phyloP scores from a whole-genome alignment of 2,888 invertebrate species.

The Nemurella pictetii region DNA sequence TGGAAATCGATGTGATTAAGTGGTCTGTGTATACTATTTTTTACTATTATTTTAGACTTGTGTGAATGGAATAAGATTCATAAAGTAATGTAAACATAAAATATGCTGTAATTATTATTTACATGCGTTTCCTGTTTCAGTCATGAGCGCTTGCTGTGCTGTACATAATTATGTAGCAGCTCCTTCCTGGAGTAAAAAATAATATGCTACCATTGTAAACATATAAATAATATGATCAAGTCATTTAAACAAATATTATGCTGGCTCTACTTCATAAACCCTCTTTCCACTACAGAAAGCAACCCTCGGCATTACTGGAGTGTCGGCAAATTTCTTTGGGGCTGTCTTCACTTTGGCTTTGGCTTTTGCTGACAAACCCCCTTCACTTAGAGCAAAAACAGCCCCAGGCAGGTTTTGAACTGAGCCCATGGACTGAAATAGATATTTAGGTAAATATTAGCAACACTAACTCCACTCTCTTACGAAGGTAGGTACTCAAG shows the following conservation, averaged over 20 bases:
- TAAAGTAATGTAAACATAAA: conserved; percentile 53
- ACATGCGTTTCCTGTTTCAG: background rate
- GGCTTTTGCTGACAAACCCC: conserved; percentile 48
- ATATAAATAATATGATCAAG: conserved; percentile 21
- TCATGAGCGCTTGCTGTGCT: background rate
- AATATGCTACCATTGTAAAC: conserved; percentile 33
- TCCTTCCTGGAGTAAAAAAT: conserved; percentile 47
- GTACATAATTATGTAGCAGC: background rate
- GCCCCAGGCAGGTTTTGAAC: conserved; percentile 60
- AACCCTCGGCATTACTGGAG: conserved; percentile 56
- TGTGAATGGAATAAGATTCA: conserved; percentile 57
- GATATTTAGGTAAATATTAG: too few relatives aligned
- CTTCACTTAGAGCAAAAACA: conserved; percentile 61
- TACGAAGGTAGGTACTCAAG: too few relatives aligned
- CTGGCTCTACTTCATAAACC: conserved; percentile 58
- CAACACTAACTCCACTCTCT: too few relatives aligned
- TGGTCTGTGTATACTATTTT: conserved; percentile 53
- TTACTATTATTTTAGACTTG: conserved; percentile 64
- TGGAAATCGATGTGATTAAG: conserved; percentile 40
- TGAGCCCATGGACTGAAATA: conserved; percentile 61
- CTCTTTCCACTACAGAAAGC: conserved; percentile 61
- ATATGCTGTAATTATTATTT: conserved; percentile 51
- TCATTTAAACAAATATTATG: conserved; percentile 20
- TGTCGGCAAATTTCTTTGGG: conserved; percentile 48
- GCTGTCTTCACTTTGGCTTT: conserved; percentile 51